Base-by-base conservation (phyloP, 2,113 vertebrate species). In the Erythrolamprus reginae region DNA sequence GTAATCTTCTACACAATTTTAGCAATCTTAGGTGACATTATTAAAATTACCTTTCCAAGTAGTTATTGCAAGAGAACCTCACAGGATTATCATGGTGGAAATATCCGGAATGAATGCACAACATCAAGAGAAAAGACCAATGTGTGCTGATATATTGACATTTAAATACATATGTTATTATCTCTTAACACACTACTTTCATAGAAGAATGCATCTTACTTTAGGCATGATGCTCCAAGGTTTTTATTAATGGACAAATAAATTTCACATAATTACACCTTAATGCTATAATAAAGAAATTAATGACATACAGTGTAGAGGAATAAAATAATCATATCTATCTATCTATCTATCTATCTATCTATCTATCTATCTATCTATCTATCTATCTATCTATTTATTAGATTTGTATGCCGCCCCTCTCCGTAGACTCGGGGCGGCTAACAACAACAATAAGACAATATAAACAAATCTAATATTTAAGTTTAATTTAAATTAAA, bases 181-280 rank as follows among this genome's bases (percentile, higher is more conserved):
- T 87, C 91, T 91, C 88, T 95, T 96, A 92, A 56, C 92, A 38
- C 91, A 87, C 90, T 89, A 88, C 56, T 92, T 13, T 33, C 70
- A 45, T 89, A 82, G 55, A 4, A 88, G 82, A 91, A 84, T 91
- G 84, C 61, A 88, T 77, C 86, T 95, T 65, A 90, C 92, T 91
- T 65, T 90, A 89, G 93, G 92, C 93, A 88, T 88, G 89, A 3
- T 52, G 56, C 91, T 48, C 83, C 58, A 90, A 95, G 87, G 95
- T 92, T 91, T 65, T 91, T 84, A 92, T 55, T 24, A 92, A 92
- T 93, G 92, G 89, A 90, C 92, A 90, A 95, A 94, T 88, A 93
- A 94, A 93, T 88, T 88, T 89, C 91, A 89, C 82, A 83, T 82
- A 84, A 90, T 84, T 92, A 56, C 28, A 84, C 82, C 82, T 58